Percentiles rank a stretch among this genome's conserved stretches.
Conservation (phyloP, 2,113 vertebrate genomes). For the Cyphomyrus discorhynchus region DNA sequence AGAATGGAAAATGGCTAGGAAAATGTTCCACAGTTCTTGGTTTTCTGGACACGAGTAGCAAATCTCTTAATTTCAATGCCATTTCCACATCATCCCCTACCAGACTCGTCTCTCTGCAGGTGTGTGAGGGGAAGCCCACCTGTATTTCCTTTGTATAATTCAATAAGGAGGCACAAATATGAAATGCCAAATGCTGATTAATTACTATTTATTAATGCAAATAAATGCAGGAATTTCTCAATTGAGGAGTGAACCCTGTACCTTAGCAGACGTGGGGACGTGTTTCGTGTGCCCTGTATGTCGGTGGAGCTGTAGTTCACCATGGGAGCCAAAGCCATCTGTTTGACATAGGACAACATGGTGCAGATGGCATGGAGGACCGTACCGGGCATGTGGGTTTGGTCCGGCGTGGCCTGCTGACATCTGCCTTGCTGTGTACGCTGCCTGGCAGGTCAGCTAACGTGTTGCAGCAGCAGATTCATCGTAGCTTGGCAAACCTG, state of each 20-base stretch:
- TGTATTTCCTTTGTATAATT: neutral
- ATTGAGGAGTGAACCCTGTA: neutral
- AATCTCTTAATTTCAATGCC: neutral
- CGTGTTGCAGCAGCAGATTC: neutral
- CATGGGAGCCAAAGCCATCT: slow-evolving; percentile 15
- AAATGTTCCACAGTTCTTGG: neutral
- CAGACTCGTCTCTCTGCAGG: neutral
- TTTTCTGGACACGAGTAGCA: neutral
- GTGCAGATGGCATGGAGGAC: neutral
- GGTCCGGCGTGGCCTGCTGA: neutral
- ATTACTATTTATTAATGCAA: neutral
- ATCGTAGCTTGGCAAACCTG: too few relatives aligned
- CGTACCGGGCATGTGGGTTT: neutral
- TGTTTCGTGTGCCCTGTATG: neutral
- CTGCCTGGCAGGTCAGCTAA: neutral
- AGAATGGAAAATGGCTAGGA: neutral
- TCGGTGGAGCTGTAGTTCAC: neutral
- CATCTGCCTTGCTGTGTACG: neutral
- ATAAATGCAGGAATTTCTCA: neutral
- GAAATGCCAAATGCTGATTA: neutral
- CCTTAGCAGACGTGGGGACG: neutral
- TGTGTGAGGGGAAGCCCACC: neutral
- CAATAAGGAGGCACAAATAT: neutral
- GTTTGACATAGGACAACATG: neutral
- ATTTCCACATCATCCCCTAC: neutral